These are phyloP conservation scores for Echinarachnius parma DNA, from an alignment of 53 echinoderm and acorn worm genomes.

Conservation along the genomic window DNA sequence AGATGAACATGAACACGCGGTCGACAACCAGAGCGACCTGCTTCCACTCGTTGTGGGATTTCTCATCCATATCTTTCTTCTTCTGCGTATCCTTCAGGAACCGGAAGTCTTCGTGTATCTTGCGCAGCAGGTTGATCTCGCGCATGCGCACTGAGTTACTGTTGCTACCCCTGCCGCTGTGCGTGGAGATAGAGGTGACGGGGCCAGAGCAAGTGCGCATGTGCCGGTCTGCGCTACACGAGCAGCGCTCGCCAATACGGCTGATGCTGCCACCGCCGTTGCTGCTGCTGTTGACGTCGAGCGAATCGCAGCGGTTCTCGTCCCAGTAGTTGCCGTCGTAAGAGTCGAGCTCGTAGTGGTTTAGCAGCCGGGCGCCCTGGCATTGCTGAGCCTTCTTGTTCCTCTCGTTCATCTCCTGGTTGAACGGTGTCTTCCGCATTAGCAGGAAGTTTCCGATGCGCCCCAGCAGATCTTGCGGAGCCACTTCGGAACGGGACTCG, in stretches of 20 bases:
- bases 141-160: conserved; percentile 50
- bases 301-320: conserved; percentile 38
- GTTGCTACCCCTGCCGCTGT: conserved; percentile 19
- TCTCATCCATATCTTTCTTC: conserved; percentile 54
- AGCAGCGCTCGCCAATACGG: conserved; percentile 34
- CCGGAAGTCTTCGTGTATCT: conserved; percentile 87
- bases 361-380: conserved; percentile 36
- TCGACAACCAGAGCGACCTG: conserved; percentile 92
- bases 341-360: conserved; percentile 57
- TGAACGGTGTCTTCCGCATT: conserved; percentile 51
- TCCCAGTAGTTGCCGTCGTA: conserved; percentile 63
- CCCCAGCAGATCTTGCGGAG: conserved; percentile 77
- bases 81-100: conserved; percentile 59
- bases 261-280: conserved; percentile 41
- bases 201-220: conserved; percentile 30
- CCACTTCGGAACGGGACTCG: conserved; percentile 82
- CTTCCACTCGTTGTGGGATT: conserved; percentile 83
- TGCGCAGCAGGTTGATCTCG: conserved; percentile 66
- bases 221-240: conserved; percentile 13
- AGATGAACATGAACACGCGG: conserved; percentile 86
- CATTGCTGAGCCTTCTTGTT: conserved; percentile 35
- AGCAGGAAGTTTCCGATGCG: conserved; percentile 69
- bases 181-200: conserved; percentile 23
- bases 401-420: conserved; percentile 34
- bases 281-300: conserved; percentile 50